These are phyloP conservation scores for Coluber constrictor DNA, from an alignment of 2,797 vertebrate species.

Conservation along the genomic window DNA sequence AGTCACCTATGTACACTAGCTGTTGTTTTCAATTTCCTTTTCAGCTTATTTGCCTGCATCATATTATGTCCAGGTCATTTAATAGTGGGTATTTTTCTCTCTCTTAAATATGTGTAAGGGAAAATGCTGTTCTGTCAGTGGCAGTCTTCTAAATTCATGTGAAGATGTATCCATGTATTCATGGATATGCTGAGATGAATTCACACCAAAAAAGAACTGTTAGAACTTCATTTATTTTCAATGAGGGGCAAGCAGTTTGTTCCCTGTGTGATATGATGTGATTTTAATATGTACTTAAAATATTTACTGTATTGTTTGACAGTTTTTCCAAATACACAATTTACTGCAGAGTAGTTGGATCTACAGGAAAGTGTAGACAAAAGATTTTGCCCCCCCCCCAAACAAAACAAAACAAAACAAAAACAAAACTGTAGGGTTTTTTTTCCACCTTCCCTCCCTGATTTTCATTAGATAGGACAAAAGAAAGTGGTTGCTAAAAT, in stretches of 20 bases:
- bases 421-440: not conserved
- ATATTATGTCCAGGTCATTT: not conserved
- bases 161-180: not conserved
- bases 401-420: not conserved
- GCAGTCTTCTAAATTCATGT: conserved; percentile 36
- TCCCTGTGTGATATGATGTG: conserved; percentile 35
- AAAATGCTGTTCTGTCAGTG: conserved; percentile 31
- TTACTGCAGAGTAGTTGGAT: conserved; percentile 30
- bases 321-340: conserved; percentile 41
- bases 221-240: conserved; percentile 33
- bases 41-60: not conserved
- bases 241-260: conserved; percentile 31
- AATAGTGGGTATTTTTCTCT: not conserved
- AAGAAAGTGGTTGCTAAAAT: not conserved
- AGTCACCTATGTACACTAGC: not conserved
- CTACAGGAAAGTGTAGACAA: conserved; percentile 29
- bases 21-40: not conserved
- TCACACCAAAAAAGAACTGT: conserved; percentile 24
- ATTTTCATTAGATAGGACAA: not conserved
- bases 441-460: not conserved
- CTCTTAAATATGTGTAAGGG: not conserved
- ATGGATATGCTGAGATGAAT: conserved; percentile 32
- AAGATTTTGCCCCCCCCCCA: not conserved
- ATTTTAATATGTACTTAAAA: conserved; percentile 31
- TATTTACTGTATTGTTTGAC: conserved; percentile 23